Base-by-base conservation (phyloP, 1,140 invertebrate genomes). In the Tetranychus cinnabarinus region DNA sequence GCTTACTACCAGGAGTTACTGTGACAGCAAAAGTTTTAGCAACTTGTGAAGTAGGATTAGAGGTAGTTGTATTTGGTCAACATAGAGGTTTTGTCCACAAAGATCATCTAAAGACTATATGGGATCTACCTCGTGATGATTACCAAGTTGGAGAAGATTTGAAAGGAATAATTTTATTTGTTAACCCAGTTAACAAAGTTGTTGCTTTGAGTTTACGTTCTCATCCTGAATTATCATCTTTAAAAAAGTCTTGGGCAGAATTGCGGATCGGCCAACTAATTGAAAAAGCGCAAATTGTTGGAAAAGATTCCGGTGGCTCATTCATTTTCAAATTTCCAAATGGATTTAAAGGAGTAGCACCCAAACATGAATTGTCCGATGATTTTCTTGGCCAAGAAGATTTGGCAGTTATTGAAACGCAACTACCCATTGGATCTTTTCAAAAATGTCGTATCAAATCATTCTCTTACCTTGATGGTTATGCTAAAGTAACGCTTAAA, bases 41-140 rank as follows among this genome's bases (percentile, higher is more conserved):
- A 10, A 68, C 74, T 58, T 73, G 75, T 55, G 72, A 69, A 1
- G 70, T 70, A 15, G 80, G 80, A 3, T 69, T 82, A 7, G 69
- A 79, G 35, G 60, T 83, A 4, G 70, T 73, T 52, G 69, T 82
- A 4, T 68, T 71, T 13, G 74, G 76, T 37, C 72, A 71, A 35
- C 58, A 71, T 1, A 75, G 72, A 42, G 81, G 78, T n/a, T 76
- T 79, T 63, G 72, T 82, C 2, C 70, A 76, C 1, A 70, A 77
- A 39, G 73, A 71, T 60, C 72, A 73, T 54, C 73, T 76, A 0
- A 70, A 71, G 1, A 65, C 76, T 1, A 70, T 76, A 46, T 57
- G 64, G 64, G 42, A 59, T 52, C 31, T 50, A 31, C 47, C 56
- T 15, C 50, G 58, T 56, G 56, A 61, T 35, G 48, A 64, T 35